These are phyloP conservation scores for Eunapius fragilis DNA, from an alignment of 37 sponge, comb jelly and placozoan genomes.

Conservation along the genomic window DNA sequence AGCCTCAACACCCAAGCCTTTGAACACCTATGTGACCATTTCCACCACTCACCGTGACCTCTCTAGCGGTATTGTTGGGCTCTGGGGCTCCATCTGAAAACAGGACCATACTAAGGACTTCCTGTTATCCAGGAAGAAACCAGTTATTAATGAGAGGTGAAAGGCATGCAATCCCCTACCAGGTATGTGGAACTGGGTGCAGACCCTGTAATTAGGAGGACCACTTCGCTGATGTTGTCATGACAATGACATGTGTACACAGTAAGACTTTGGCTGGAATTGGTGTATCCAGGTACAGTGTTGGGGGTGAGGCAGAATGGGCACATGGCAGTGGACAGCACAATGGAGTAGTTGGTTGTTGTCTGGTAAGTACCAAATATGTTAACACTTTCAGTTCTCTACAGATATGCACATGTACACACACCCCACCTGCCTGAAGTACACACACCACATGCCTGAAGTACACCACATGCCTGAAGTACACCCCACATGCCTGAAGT, in stretches of 20 bases:
- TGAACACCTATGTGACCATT: background rate
- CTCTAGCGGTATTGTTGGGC: constrained; percentile 15
- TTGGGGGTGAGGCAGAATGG: background rate
- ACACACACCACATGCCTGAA: no score
- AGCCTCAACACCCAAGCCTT: background rate
- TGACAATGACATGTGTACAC: constrained; percentile 28
- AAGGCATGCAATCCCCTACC: background rate
- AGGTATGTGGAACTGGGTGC: background rate
- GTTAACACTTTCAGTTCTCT: no score
- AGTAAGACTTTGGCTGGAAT: background rate
- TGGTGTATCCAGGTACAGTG: background rate
- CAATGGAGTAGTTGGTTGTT: background rate
- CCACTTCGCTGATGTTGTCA: background rate
- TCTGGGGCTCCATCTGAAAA: constrained; percentile 21
- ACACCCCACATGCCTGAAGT: no score
- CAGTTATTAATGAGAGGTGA: background rate
- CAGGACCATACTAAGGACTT: constrained; percentile 2
- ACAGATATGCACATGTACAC: no score
- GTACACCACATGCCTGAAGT: no score
- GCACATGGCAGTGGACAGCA: background rate
- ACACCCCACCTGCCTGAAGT: no score
- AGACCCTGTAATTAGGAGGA: constrained; percentile 6
- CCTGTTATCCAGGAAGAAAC: background rate
- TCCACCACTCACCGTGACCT: background rate
- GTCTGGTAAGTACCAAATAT: background rate